phyloP scores from a whole-genome alignment of 2,888 invertebrate genomes.

The Melipona beecheii region DNA sequence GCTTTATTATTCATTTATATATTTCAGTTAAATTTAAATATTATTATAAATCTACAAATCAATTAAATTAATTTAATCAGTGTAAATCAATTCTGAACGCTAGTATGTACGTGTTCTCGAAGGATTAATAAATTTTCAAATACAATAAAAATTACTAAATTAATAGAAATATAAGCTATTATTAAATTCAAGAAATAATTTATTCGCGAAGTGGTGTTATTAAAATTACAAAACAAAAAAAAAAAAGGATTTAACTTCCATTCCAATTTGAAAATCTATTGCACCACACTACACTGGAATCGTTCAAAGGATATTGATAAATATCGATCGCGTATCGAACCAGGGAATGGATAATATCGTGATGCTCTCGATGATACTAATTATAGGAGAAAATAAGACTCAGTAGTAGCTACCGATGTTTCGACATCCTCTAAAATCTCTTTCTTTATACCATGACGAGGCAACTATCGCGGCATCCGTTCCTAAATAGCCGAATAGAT shows the following conservation, averaged over 20 bases:
- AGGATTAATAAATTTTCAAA: too few species aligned
- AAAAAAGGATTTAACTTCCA: neutral
- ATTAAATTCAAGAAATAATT: neutral
- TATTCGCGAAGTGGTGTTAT: neutral
- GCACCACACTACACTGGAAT: neutral
- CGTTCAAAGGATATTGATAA: constrained; percentile 16
- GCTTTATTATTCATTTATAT: too few species aligned
- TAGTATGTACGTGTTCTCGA: too few species aligned
- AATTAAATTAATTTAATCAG: too few species aligned
- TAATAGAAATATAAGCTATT: neutral
- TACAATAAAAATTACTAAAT: neutral
- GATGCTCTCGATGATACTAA: constrained; percentile 36
- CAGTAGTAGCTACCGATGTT: constrained; percentile 75
- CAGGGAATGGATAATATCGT: constrained; percentile 9
- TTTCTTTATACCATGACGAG: constrained; percentile 59
- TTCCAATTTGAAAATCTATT: constrained; percentile 12
- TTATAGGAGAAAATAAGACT: constrained; percentile 46
- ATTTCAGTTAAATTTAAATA: too few species aligned
- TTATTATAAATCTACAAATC: too few species aligned
- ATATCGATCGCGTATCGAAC: constrained; percentile 25
- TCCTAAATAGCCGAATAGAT: constrained; percentile 48
- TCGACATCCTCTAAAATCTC: constrained; percentile 72
- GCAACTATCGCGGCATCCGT: constrained; percentile 47
- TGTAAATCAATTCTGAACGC: too few species aligned
- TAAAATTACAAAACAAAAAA: neutral